These are phyloP conservation scores for Zeuzera pyrina DNA, from an alignment of 2,888 invertebrate species.

Conservation along the genomic window DNA sequence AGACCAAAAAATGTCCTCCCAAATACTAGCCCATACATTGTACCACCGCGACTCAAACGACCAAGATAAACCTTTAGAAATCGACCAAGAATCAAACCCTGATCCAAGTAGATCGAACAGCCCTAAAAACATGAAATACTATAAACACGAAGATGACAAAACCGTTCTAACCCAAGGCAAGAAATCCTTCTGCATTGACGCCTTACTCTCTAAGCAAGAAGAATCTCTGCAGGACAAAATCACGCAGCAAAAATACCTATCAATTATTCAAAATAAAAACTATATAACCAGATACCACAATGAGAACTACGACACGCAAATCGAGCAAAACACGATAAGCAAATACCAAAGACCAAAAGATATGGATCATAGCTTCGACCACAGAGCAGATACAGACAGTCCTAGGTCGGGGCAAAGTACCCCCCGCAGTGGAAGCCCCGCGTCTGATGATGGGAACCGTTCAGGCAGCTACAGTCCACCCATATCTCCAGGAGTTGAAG, in stretches of 20 bases:
- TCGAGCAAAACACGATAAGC: slow-evolving; percentile 58
- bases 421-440: slow-evolving; percentile 51
- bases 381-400: slow-evolving; percentile 28
- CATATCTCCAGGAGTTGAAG: slow-evolving; percentile 89
- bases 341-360: slow-evolving; percentile 29
- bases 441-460: slow-evolving; percentile 72
- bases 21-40: slow-evolving; percentile 32
- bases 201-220: slow-evolving; percentile 79
- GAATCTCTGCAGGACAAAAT: slow-evolving; percentile 43
- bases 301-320: slow-evolving; percentile 60
- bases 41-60: slow-evolving; percentile 43
- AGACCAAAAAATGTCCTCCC: slow-evolving; percentile 29
- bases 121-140: slow-evolving; percentile 56
- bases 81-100: slow-evolving; percentile 48
- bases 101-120: slow-evolving; percentile 48
- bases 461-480: slow-evolving; percentile 86
- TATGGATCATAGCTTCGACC: slow-evolving; percentile 19
- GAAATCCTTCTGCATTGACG: slow-evolving; percentile 93
- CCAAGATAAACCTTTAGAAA: slow-evolving; percentile 42
- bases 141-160: slow-evolving; percentile 43
- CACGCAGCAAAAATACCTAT: slow-evolving; percentile 52
- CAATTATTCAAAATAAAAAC: slow-evolving; percentile 53
- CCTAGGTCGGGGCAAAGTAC: slow-evolving; percentile 41
- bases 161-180: slow-evolving; percentile 60
- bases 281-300: slow-evolving; percentile 49